A percentile compares a stretch with the other conserved stretches of the same genome.
These are phyloP conservation scores for Sarcophaga subvicina DNA, from an alignment of 2,888 invertebrate species.

Conservation along the genomic window DNA sequence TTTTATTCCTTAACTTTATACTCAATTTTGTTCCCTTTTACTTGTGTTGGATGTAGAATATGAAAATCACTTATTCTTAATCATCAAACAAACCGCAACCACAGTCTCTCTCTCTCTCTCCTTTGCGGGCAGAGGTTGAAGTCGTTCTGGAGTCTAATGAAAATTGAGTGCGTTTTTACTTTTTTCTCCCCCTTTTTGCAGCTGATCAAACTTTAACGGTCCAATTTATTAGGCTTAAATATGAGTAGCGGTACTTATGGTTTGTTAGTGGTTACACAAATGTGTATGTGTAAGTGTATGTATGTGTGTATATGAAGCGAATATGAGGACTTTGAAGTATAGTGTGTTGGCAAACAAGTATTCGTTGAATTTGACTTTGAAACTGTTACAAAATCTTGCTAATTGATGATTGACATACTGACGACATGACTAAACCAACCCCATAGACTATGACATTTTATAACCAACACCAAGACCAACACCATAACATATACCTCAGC, in stretches of 20 bases:
- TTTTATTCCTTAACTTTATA: no score
- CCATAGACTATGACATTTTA: conserved; percentile 12
- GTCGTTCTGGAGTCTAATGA: no score
- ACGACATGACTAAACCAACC: conserved; percentile 58
- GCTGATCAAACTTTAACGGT: conserved; percentile 32
- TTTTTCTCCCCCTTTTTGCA: neutral
- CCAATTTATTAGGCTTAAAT: conserved; percentile 31
- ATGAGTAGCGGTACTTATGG: conserved; percentile 10
- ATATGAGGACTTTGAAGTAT: no score
- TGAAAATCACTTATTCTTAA: no score
- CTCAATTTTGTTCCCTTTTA: no score
- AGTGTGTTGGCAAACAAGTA: neutral
- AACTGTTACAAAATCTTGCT: conserved; percentile 79
- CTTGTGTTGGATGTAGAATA: no score
- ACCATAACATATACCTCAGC: neutral
- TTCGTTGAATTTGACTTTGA: conserved; percentile 60
- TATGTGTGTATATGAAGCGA: neutral
- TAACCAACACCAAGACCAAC: neutral
- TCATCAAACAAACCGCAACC: no score
- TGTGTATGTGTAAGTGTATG: neutral
- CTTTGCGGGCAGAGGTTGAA: no score
- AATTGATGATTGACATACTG: conserved; percentile 80
- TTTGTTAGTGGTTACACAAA: neutral
- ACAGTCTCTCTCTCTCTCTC: no score
- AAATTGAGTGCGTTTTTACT: no score